These are phyloP conservation scores for Cercocebus atys DNA, from an alignment of 2,113 vertebrate species.

Conservation along the genomic window DNA sequence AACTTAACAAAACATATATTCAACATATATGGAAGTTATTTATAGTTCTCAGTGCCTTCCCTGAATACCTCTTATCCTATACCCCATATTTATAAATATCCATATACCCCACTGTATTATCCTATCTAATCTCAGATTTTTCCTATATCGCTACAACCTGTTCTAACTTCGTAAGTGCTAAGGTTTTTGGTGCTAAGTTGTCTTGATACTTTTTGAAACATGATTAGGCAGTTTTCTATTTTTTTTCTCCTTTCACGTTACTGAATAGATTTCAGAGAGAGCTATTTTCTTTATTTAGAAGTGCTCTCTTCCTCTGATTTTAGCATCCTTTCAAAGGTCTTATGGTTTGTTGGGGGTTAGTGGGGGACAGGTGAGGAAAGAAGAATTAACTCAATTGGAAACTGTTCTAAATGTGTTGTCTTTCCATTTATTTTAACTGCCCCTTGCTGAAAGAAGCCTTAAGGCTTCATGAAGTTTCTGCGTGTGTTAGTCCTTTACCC, in stretches of 20 bases:
- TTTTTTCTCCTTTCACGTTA: background rate
- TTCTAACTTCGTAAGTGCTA: background rate
- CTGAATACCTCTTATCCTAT: background rate
- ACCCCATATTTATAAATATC: background rate
- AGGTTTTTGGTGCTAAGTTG: background rate
- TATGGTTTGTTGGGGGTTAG: background rate
- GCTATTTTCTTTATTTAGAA: background rate
- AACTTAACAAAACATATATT: background rate
- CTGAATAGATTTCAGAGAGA: background rate
- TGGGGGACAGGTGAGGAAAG: background rate
- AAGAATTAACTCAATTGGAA: background rate
- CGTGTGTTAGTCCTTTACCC: background rate
- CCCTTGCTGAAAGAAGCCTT: background rate
- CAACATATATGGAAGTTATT: background rate
- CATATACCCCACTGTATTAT: accelerated
- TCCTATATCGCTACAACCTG: background rate
- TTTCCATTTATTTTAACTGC: background rate
- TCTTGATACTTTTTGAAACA: background rate
- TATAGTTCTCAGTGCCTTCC: background rate
- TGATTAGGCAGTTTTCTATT: background rate
- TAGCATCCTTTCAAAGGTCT: background rate
- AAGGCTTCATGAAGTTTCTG: background rate
- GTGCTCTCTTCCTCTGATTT: background rate
- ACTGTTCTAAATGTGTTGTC: background rate
- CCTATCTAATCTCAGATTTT: background rate